phyloP scores from a whole-genome alignment of 2,113 vertebrate genomes.

The Podocnemis expansa region DNA sequence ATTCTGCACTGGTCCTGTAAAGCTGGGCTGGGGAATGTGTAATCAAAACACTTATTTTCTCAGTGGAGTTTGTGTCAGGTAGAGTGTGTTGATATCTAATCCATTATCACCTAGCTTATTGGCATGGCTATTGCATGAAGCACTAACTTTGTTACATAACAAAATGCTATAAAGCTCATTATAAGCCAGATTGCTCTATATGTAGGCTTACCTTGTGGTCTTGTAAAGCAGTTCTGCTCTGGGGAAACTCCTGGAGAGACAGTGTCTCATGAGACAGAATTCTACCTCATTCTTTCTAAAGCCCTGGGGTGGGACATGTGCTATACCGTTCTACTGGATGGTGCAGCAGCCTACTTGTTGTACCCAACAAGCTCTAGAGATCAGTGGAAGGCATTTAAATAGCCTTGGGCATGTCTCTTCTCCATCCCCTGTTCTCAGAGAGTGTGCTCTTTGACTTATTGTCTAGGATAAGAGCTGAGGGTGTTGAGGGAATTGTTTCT shows the following conservation, averaged over 20 bases:
- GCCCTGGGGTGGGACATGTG: not conserved
- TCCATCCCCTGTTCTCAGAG: not conserved
- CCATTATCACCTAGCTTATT: not conserved
- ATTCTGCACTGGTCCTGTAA: fast-evolving
- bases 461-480: not conserved
- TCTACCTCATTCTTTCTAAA: not conserved
- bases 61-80: fast-evolving
- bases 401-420: not conserved
- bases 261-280: not conserved
- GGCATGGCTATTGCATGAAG: fast-evolving
- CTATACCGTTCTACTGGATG: not conserved
- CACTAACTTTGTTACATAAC: not conserved
- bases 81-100: fast-evolving
- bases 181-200: too few species aligned
- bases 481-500: not conserved
- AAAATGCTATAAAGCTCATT: not conserved
- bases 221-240: too few species aligned
- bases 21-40: fast-evolving
- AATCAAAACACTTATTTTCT: not conserved
- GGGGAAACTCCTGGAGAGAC: too few species aligned
- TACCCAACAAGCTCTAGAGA: not conserved
- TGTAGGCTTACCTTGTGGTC: too few species aligned
- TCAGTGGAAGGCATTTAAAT: not conserved
- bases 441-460: not conserved
- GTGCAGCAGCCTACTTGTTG: not conserved